phyloP scores from a whole-genome alignment of 2,888 invertebrate species.

The Acrocyrtus sp. region DNA sequence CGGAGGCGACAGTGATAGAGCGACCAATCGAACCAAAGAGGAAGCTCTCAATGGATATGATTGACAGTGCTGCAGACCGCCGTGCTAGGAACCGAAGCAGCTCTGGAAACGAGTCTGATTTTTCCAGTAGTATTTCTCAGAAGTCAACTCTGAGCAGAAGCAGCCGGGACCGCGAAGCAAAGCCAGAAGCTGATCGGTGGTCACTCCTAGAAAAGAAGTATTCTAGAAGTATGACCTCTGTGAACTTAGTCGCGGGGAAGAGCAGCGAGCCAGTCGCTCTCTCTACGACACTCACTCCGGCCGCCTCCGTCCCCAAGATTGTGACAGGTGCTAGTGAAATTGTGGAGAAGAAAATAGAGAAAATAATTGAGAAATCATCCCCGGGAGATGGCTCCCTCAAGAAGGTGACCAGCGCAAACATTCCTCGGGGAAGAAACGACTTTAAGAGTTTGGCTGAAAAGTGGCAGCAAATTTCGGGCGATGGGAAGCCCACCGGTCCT shows the following conservation, averaged over 20 bases:
- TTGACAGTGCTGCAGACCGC: constrained; percentile 53
- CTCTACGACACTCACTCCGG: constrained; percentile 52
- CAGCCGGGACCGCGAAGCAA: constrained; percentile 28
- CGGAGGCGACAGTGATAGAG: constrained; percentile 62
- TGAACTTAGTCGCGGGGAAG: constrained; percentile 52
- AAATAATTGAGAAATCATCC: constrained; percentile 56
- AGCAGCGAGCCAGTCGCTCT: constrained; percentile 35
- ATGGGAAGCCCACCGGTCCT: constrained; percentile 55
- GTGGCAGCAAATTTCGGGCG: constrained; percentile 65
- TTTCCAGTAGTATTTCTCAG: constrained; percentile 54
- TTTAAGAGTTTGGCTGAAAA: constrained; percentile 66
- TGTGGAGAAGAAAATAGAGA: constrained; percentile 62
- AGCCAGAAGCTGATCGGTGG: constrained; percentile 60
- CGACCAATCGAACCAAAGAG: constrained; percentile 56
- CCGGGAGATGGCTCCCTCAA: constrained; percentile 41
- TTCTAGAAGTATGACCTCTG: constrained; percentile 61
- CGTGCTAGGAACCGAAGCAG: constrained; percentile 59
- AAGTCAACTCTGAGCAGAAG: constrained; percentile 28
- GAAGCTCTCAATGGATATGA: constrained; percentile 48
- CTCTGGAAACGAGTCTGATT: constrained; percentile 62
- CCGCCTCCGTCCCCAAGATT: constrained; percentile 52
- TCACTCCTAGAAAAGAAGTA: constrained; percentile 64
- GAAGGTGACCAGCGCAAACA: constrained; percentile 46
- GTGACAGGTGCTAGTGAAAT: constrained; percentile 56
- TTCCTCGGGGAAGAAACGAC: constrained; percentile 62